phyloP scores from a whole-genome alignment of 2,888 invertebrate species.

The Cetonia aurata region DNA sequence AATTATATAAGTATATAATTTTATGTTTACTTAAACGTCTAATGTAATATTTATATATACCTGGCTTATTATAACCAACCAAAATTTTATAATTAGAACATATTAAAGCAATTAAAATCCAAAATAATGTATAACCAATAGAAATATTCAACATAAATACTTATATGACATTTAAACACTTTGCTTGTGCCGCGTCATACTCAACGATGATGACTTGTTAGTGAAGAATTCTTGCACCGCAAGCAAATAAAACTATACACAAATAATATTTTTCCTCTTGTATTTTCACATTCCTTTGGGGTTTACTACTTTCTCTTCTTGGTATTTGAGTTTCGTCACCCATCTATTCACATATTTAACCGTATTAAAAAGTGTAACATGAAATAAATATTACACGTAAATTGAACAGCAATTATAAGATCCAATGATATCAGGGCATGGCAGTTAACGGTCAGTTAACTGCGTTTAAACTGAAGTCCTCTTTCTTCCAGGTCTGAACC shows the following conservation, averaged over 20 bases:
- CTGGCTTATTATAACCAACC: too few relatives aligned
- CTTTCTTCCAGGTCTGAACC: constrained; percentile 73
- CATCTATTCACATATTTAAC: neutral
- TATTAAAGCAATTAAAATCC: too few relatives aligned
- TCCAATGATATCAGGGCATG: constrained; percentile 44
- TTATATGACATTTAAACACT: too few relatives aligned
- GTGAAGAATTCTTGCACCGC: neutral
- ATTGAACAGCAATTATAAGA: constrained; percentile 20
- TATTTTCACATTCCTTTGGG: neutral
- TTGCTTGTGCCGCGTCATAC: too few relatives aligned
- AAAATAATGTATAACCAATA: too few relatives aligned
- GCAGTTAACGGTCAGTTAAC: constrained; percentile 60
- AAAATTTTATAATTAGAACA: too few relatives aligned
- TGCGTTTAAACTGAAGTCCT: constrained; percentile 58
- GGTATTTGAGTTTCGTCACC: constrained; percentile 4
- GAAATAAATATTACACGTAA: neutral
- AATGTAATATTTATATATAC: too few relatives aligned
- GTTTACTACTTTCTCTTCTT: constrained; percentile 1
- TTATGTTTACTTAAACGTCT: too few relatives aligned
- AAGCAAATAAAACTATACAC: neutral
- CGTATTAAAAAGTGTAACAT: too few relatives aligned
- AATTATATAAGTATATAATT: too few relatives aligned
- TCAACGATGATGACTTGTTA: too few relatives aligned
- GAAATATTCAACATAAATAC: too few relatives aligned
- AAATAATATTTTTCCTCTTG: neutral